These are phyloP conservation scores for Gobionotothen gibberifrons DNA, from an alignment of 2,797 vertebrate species.

Conservation along the genomic window DNA sequence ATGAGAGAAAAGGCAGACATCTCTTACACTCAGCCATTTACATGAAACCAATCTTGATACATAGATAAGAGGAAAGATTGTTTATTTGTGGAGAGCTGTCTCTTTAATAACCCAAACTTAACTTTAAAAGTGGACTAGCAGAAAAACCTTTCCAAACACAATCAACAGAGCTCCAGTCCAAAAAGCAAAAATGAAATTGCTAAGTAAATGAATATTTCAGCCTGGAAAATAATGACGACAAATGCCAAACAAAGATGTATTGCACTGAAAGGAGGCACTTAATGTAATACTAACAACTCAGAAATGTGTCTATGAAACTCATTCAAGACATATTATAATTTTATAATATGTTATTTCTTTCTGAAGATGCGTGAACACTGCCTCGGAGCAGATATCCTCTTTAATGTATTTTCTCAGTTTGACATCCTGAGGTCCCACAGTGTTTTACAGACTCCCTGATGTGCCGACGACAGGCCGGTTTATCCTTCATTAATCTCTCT, in stretches of 20 bases:
- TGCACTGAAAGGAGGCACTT: not conserved
- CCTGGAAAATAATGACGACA: not conserved
- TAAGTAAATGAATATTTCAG: too few species aligned
- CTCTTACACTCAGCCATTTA: too few species aligned
- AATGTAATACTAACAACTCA: not conserved
- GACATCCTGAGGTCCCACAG: constrained; percentile 27
- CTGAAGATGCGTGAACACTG: not conserved
- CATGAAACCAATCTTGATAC: too few species aligned
- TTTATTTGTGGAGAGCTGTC: too few species aligned
- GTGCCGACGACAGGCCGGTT: constrained; percentile 49
- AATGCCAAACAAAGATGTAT: not conserved
- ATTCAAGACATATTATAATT: not conserved
- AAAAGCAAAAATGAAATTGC: not conserved
- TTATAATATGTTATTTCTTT: not conserved
- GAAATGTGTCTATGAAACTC: not conserved
- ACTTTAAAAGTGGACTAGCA: not conserved
- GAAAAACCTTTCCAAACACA: not conserved
- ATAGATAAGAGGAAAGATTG: too few species aligned
- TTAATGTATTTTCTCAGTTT: constrained; percentile 48
- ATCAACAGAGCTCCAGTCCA: not conserved
- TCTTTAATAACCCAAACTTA: not conserved
- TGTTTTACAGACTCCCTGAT: constrained; percentile 60
- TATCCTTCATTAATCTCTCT: constrained; percentile 72
- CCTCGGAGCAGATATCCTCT: constrained; percentile 12
- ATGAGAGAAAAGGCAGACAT: too few species aligned